These are phyloP conservation scores for Odontothrips loti DNA, from an alignment of 2,888 invertebrate species.

Conservation along the genomic window DNA sequence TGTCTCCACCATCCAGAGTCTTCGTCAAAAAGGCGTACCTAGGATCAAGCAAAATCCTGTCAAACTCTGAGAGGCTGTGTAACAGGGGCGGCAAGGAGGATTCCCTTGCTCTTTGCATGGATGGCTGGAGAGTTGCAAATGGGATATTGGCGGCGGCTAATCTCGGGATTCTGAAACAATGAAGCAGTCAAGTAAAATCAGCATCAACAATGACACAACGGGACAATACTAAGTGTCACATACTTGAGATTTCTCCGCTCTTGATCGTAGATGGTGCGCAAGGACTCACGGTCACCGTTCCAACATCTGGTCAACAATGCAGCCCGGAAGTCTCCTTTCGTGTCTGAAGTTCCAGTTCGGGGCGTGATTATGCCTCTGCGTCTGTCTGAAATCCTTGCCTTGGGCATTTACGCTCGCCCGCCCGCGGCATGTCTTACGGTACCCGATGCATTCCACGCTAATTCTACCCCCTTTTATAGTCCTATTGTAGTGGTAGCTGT, in stretches of 20 bases:
- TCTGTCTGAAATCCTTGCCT: not conserved
- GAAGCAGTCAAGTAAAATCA: no score
- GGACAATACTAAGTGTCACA: no score
- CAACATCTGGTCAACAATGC: not conserved
- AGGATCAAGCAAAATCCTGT: no score
- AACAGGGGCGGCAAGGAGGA: no score
- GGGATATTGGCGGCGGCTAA: no score
- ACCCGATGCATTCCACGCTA: not conserved
- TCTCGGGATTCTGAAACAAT: no score
- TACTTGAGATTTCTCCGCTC: not conserved
- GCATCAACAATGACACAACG: no score
- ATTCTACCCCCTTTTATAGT: not conserved
- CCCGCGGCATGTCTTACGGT: not conserved
- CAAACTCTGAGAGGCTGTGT: no score
- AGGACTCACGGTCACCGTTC: not conserved
- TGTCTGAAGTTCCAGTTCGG: not conserved
- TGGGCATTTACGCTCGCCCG: not conserved
- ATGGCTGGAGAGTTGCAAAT: no score
- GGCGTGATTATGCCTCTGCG: not conserved
- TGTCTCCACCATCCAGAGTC: no score
- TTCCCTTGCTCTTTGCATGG: no score
- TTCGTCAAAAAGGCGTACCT: no score
- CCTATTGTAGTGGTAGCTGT: not conserved
- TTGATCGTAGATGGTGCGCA: not conserved
- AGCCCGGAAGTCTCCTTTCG: not conserved